phyloP scores from a whole-genome alignment of 2,888 invertebrate species.

The Andrena dorsata region DNA sequence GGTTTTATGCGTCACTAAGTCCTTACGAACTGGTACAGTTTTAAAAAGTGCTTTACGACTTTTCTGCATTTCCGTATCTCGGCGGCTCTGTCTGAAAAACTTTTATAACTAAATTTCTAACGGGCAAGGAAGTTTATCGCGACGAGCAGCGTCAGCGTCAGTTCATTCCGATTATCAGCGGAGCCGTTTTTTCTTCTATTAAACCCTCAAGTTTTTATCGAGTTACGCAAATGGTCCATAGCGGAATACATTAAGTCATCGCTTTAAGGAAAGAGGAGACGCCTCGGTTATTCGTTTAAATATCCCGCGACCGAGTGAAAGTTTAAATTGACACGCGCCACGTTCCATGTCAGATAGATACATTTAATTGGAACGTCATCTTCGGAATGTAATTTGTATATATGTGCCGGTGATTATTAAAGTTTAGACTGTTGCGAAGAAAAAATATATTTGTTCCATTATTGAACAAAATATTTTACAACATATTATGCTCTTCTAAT shows the following conservation, averaged over 20 bases:
- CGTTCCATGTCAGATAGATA: background rate
- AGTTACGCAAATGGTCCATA: constrained; percentile 44
- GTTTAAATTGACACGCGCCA: constrained; percentile 5
- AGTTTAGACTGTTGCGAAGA: too few relatives aligned
- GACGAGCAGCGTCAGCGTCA: constrained; percentile 40
- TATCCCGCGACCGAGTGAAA: background rate
- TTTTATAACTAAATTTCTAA: constrained; percentile 48
- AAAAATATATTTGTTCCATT: too few relatives aligned
- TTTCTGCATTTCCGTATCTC: constrained; percentile 47
- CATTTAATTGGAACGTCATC: background rate
- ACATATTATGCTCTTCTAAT: too few relatives aligned
- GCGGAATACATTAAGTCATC: constrained; percentile 40
- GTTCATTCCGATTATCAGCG: constrained; percentile 44
- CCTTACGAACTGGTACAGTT: constrained; percentile 1
- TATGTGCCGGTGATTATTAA: too few relatives aligned
- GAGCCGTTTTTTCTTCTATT: constrained; percentile 25
- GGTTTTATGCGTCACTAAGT: constrained; percentile 26
- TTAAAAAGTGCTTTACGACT: constrained; percentile 20
- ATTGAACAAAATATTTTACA: too few relatives aligned
- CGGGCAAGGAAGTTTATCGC: constrained; percentile 40
- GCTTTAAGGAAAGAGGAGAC: constrained; percentile 2
- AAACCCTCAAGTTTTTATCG: constrained; percentile 38
- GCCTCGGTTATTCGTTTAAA: constrained; percentile 24
- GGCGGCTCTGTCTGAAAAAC: constrained; percentile 26
- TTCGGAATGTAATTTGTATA: background rate